These are phyloP conservation scores for Helicoverpa assulta DNA, from an alignment of 2,888 invertebrate genomes.

Conservation along the genomic window DNA sequence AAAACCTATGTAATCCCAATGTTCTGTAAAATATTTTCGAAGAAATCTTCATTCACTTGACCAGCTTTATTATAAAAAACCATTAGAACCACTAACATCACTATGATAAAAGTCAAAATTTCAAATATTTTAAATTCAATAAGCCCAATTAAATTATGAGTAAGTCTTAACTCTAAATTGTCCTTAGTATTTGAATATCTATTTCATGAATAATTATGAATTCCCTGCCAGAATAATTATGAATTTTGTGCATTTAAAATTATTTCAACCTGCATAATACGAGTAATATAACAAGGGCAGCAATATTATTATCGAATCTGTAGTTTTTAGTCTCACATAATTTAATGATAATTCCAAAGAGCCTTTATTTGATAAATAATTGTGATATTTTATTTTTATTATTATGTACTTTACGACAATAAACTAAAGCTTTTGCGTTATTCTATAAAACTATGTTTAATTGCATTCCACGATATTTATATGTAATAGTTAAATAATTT, in stretches of 20 bases:
- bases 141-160: slow-evolving; percentile 8
- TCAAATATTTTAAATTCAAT: slow-evolving; percentile 16
- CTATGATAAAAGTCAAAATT: not conserved
- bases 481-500: slow-evolving; percentile 20
- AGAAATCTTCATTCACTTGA: slow-evolving; percentile 14
- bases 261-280: slow-evolving; percentile 4
- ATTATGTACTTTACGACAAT: slow-evolving; percentile 61
- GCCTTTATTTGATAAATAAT: slow-evolving; percentile 70
- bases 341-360: slow-evolving; percentile 72
- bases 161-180: slow-evolving; percentile 9
- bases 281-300: slow-evolving; percentile 23
- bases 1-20: slow-evolving; percentile 57
- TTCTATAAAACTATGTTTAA: slow-evolving; percentile 19
- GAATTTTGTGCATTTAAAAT: slow-evolving; percentile 18
- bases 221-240: slow-evolving; percentile 1
- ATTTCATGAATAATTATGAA: too few relatives aligned
- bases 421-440: slow-evolving; percentile 54
- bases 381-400: slow-evolving; percentile 76
- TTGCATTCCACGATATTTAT: slow-evolving; percentile 39
- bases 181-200: slow-evolving; percentile 4
- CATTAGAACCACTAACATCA: slow-evolving; percentile 11
- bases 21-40: slow-evolving; percentile 49
- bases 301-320: slow-evolving; percentile 40
- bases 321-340: slow-evolving; percentile 42
- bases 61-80: slow-evolving; percentile 16